Evolutionary conservation across 2,113 vertebrate species (phyloP).

Genomic region (Notechis scutatus): DNA sequence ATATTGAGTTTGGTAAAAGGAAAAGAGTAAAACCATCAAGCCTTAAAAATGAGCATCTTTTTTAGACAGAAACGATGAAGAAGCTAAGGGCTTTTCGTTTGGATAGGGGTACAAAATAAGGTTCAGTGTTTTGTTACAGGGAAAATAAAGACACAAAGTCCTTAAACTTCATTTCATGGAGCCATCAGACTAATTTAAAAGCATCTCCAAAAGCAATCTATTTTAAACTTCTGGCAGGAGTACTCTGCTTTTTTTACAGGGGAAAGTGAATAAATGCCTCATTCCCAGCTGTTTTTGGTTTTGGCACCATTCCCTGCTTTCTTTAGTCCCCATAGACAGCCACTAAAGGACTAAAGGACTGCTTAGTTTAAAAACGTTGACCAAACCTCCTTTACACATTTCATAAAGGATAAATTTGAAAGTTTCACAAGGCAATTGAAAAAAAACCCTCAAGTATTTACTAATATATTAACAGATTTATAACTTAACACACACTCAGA

Average conservation of each 20-base stretch:
- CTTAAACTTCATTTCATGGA: not conserved
- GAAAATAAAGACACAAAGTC: not conserved
- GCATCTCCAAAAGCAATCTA: not conserved
- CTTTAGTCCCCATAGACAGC: not conserved
- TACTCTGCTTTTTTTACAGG: not conserved
- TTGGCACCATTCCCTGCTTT: not conserved
- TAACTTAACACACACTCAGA: not conserved
- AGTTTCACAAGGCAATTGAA: not conserved
- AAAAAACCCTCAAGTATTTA: not conserved
- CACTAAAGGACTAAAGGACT: not conserved
- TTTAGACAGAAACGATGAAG: not conserved
- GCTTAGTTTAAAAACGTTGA: not conserved
- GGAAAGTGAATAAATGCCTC: not conserved
- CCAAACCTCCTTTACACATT: not conserved
- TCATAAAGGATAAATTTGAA: not conserved
- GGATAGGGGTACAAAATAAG: not conserved
- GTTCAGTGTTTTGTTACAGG: not conserved
- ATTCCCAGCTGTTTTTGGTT: not conserved
- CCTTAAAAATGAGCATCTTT: not conserved
- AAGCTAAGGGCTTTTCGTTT: not conserved
- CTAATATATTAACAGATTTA: not conserved
- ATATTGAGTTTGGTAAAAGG: not conserved
- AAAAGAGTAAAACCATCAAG: not conserved
- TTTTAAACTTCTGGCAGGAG: not conserved
- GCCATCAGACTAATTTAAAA: not conserved